These are phyloP conservation scores for Coracopsis vasa DNA, from an alignment of 2,113 vertebrate species.

Conservation along the genomic window DNA sequence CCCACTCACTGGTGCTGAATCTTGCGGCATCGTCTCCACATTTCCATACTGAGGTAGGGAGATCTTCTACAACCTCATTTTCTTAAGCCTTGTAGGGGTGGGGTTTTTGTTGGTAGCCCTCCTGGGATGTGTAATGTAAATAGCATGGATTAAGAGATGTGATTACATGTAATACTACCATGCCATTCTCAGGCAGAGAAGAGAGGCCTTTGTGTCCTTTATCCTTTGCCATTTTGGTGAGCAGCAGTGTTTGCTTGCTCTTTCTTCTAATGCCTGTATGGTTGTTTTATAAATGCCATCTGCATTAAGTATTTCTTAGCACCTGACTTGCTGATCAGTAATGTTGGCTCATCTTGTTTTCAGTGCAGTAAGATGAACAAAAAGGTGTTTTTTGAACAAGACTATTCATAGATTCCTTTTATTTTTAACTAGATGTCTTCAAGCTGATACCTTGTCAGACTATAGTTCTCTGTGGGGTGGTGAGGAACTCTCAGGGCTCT, in stretches of 20 bases:
- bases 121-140: not conserved
- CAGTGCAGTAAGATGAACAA: not conserved
- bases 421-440: not conserved
- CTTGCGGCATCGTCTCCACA: not conserved
- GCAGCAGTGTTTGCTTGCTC: not conserved
- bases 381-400: not conserved
- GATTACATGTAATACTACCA: not conserved
- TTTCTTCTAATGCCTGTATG: not conserved
- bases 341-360: not conserved
- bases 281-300: not conserved
- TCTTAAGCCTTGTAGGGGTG: not conserved
- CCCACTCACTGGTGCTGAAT: not conserved
- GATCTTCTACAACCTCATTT: not conserved
- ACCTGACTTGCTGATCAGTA: not conserved
- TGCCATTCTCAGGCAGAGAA: not conserved
- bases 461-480: not conserved
- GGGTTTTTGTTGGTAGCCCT: not conserved
- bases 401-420: not conserved
- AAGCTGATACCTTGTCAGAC: not conserved
- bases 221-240: not conserved
- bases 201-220: not conserved
- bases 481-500: not conserved
- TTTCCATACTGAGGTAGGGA: slow-evolving; percentile 47
- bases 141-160: not conserved
- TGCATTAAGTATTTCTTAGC: not conserved